Conservation (phyloP, 2,888 invertebrate species). For the Epirrhoe tristata region DNA sequence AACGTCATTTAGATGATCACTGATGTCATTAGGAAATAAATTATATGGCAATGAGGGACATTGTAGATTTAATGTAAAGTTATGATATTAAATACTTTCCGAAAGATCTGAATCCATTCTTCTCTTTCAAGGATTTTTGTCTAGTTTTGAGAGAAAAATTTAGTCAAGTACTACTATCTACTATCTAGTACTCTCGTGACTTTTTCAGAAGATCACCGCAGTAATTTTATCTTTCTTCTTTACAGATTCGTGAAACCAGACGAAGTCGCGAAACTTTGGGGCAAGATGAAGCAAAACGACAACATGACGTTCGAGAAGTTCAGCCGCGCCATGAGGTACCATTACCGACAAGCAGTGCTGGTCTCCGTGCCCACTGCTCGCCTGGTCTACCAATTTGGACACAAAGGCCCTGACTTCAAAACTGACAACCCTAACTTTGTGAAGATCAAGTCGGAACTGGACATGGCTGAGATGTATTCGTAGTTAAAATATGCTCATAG, state of each 20-base stretch:
- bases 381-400: conserved; percentile 93
- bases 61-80: background rate
- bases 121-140: too few species aligned
- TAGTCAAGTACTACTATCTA: too few species aligned
- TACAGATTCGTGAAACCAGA: conserved; percentile 93
- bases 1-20: background rate
- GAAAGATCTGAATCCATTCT: too few species aligned
- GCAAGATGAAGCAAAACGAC: conserved; percentile 92
- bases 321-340: conserved; percentile 95
- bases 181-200: too few species aligned
- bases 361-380: conserved; percentile 91
- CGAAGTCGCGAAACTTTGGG: conserved; percentile 95
- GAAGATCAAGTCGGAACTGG: conserved; percentile 73
- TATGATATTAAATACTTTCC: background rate
- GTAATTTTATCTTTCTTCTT: conserved; percentile 48
- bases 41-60: background rate
- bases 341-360: conserved; percentile 91
- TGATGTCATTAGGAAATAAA: background rate
- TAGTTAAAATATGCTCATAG: conserved; percentile 59
- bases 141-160: too few species aligned
- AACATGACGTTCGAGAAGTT: conserved; percentile 97
- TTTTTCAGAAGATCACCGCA: background rate
- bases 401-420: conserved; percentile 91
- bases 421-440: conserved; percentile 86
- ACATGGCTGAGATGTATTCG: conserved; percentile 64